Evolutionary conservation across 2,797 vertebrate genomes (phyloP), one percentile per base, ranked within the genome.

Genomic region (Crypturellus tataupa): DNA sequence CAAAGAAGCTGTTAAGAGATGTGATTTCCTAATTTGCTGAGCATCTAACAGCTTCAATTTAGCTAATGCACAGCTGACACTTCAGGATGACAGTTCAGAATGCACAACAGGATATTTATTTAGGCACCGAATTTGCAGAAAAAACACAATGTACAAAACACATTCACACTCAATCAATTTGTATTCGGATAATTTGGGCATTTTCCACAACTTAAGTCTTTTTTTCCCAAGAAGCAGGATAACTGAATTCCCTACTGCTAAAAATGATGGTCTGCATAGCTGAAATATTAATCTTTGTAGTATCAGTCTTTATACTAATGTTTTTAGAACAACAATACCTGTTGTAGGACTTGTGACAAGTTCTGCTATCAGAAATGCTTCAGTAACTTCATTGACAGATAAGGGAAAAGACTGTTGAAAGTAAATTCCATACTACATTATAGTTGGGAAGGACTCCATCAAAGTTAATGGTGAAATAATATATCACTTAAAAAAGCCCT

Each of bases 271-370:
- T 7, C 21, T 33, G 6, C n/a, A 2, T 85, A 27, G 72, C 37
- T 25, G 18, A 89, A 79, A 64, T 24, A 1, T 4, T 33, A 49
- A 33, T 47, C 25, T 82, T 87, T 39, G 5, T 21, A 46, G 0
- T 1, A 25, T 2, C 42, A 37, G 20, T 35, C 3, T 82, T 76
- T 79, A 0, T 4, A 35, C 7, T 78, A 3, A 20, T 14, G 0
- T 64, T 62, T 68, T 70, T 29, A 33, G 16, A 83, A 51, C 14
- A 51, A 14, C 12, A 77, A 17, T 6, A 15, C 1, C 24, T 87
- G 63, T 85, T 33, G 27, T 42, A 39, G 3, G 12, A 6, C 4
- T 65, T 62, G 21, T 76, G 5, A 76, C 18, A 46, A 68, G 27
- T 29, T 93, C 21, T 73, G 2, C 31, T 85, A 53, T n/a, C 42